phyloP scores from a whole-genome alignment of 37 sponge, comb jelly and placozoan genomes.

The Spongilla lacustris region DNA sequence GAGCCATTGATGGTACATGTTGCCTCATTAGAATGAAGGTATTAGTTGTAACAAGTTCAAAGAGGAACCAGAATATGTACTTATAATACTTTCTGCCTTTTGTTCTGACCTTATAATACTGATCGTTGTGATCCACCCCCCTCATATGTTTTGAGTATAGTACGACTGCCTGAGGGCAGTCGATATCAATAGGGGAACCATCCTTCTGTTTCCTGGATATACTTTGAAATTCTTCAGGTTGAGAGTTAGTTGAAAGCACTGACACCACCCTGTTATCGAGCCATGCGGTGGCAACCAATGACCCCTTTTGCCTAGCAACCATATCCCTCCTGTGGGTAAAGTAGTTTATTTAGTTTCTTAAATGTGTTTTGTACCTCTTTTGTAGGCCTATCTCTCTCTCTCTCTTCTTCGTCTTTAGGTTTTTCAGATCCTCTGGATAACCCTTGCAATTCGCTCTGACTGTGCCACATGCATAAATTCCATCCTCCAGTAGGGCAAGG shows the following conservation, averaged over 20 bases:
- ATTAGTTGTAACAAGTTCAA: background rate
- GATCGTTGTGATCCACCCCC: slow-evolving; percentile 35
- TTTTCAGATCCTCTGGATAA: slow-evolving; percentile 8
- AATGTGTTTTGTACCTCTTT: too few relatives aligned
- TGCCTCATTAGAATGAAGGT: background rate
- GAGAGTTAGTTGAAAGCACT: slow-evolving; percentile 18
- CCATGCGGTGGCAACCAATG: slow-evolving; percentile 31
- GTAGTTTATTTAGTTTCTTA: too few relatives aligned
- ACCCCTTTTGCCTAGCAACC: too few relatives aligned
- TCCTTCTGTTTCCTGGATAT: slow-evolving; percentile 15
- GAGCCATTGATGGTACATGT: too few relatives aligned
- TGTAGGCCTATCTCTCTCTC: background rate
- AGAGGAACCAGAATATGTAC: slow-evolving; percentile 30
- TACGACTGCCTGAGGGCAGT: slow-evolving; percentile 20
- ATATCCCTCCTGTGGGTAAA: too few relatives aligned
- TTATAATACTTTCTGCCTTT: slow-evolving; percentile 32
- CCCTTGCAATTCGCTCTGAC: slow-evolving; percentile 9
- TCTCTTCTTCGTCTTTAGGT: background rate
- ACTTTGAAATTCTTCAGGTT: background rate
- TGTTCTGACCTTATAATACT: slow-evolving; percentile 25
- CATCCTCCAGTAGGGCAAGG: background rate
- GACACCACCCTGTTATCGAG: slow-evolving; percentile 25
- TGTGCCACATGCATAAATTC: slow-evolving; percentile 18
- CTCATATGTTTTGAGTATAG: slow-evolving; percentile 30
- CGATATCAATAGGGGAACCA: slow-evolving; percentile 24